Percentiles rank a stretch among this genome's conserved stretches.
Conservation (phyloP, 2,797 vertebrate genomes). For the Tadarida brasiliensis region DNA sequence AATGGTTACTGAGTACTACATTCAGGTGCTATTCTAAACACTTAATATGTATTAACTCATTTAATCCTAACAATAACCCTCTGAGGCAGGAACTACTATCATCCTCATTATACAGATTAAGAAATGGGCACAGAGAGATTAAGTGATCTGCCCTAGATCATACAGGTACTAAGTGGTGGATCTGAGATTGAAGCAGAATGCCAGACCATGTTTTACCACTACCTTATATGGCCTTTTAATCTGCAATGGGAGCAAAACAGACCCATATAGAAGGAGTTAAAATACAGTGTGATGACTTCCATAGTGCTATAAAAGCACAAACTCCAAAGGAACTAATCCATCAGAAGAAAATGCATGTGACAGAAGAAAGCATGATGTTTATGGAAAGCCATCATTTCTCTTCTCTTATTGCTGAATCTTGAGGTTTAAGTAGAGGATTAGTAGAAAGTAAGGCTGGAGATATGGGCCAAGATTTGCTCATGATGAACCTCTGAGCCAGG, state of each 20-base stretch:
- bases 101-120: slow-evolving; percentile 40
- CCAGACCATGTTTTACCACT: slow-evolving; percentile 22
- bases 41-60: slow-evolving; percentile 12
- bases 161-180: slow-evolving; percentile 46
- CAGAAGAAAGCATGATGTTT: slow-evolving; percentile 26
- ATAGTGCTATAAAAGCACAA: neutral
- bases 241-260: slow-evolving; percentile 2
- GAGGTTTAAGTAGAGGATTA: neutral
- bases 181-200: slow-evolving; percentile 49
- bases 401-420: slow-evolving; percentile 5
- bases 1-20: slow-evolving; percentile 27
- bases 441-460: neutral
- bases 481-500: neutral
- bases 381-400: slow-evolving; percentile 11
- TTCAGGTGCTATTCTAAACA: slow-evolving; percentile 32
- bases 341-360: neutral
- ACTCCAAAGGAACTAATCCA: slow-evolving; percentile 37
- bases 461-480: neutral
- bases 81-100: neutral
- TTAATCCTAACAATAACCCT: slow-evolving; percentile 44
- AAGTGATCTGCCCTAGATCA: slow-evolving; percentile 6
- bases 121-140: slow-evolving; percentile 15
- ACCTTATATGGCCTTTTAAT: neutral
- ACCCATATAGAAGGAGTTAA: neutral
- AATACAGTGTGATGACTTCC: neutral